Percentiles rank a stretch among this genome's conserved stretches.
These are phyloP conservation scores for Plecturocebus donacophilus DNA, from an alignment of 2,113 vertebrate genomes.

Conservation along the genomic window DNA sequence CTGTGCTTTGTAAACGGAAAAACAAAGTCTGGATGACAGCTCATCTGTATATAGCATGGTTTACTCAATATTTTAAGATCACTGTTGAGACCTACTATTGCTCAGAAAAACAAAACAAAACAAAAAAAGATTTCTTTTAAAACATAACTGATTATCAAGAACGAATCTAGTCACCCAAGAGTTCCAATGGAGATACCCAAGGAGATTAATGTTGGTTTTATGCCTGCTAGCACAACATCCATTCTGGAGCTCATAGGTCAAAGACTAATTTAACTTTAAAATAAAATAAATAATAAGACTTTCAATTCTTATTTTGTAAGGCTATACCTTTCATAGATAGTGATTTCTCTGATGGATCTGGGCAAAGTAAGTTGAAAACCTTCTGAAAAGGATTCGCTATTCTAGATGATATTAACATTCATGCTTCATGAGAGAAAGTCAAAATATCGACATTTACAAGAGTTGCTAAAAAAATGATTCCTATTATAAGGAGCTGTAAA, in stretches of 20 bases:
- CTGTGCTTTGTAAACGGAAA: not conserved
- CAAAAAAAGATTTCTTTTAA: not conserved
- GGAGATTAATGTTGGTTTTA: not conserved
- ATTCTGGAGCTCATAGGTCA: not conserved
- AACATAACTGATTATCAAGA: not conserved
- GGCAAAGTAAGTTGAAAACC: not conserved
- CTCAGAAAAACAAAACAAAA: not conserved
- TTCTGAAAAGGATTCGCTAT: not conserved
- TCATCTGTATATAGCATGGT: not conserved
- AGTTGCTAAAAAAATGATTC: not conserved
- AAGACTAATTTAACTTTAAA: not conserved
- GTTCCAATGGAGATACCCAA: not conserved
- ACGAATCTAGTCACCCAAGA: not conserved
- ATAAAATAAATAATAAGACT: not conserved
- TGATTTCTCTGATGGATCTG: not conserved
- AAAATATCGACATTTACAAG: not conserved
- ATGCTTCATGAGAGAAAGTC: not conserved
- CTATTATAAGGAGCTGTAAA: not conserved
- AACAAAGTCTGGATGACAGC: not conserved
- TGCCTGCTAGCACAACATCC: not conserved
- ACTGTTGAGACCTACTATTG: not conserved
- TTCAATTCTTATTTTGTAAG: not conserved
- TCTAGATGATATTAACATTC: not conserved
- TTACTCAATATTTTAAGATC: not conserved
- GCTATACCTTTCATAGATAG: not conserved